Base-by-base conservation (phyloP, 2,888 invertebrate genomes). In the Petrolisthes cinctipes region DNA sequence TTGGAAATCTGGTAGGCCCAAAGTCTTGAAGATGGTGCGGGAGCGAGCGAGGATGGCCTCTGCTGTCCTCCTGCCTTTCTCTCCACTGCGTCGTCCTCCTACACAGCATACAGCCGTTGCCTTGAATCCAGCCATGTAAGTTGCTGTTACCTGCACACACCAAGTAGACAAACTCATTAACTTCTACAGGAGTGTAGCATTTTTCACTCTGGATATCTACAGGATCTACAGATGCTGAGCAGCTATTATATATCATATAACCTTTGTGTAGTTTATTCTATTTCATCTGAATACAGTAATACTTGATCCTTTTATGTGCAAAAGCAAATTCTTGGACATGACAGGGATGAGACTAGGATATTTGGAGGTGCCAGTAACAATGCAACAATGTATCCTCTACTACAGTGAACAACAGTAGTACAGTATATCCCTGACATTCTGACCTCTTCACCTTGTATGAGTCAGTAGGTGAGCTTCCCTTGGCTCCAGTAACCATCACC, bases 111-210 rank as follows among this genome's bases (percentile, higher is more conserved):
- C 93, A 53, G 92, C 93, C 4, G 93, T 93, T 37, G 93, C 92
- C 84, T 93, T 92, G 91, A 92, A 94, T 51, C 94, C 94, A 91
- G 93, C 93, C 83, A 92, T 92, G 91, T 93, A 93, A 9, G 94
- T 94, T 11, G 93, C 93, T 91, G 93, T 92, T 17, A 93, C 93
- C 93, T 93, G 86, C 6, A 90, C 78, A n/a, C 20, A 61, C 61
- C 20, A 9, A 11, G 3, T 17, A 14, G 7, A 82, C 17, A 66
- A 68, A 11, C 37, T 17, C 6, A 85, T 1, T 68, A 20, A 79
- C 37, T 54, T 56, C n/a, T 56, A 23, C 54, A 79, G 37, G 5
- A 83, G 14, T 17, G 51, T 37, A 17, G n/a, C 61, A 61, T 17
- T 61, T 61, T 11, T 61, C 61, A 1, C 61, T 61, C 4, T 61